Evolutionary conservation across 2,888 invertebrate species (phyloP).

Genomic region (Lepetodrilus schrolli): DNA sequence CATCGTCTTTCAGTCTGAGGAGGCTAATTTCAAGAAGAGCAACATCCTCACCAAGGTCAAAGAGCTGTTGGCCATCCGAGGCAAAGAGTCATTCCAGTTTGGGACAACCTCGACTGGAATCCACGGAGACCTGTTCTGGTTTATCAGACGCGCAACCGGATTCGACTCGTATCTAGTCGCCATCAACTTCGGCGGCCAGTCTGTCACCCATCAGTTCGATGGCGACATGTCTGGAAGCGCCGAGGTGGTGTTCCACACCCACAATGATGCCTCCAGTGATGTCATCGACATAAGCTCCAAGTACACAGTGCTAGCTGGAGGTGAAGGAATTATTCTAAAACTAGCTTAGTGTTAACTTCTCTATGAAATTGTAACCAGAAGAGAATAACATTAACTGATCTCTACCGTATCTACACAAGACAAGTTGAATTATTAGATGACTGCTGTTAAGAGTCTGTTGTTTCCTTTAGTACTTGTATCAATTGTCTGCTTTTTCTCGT

Average conservation of each 20-base stretch:
- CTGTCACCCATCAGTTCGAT: constrained; percentile 43
- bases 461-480: too few relatives aligned
- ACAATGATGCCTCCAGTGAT: neutral
- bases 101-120: constrained; percentile 47
- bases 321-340: neutral
- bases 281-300: neutral
- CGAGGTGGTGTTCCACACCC: constrained; percentile 56
- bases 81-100: constrained; percentile 70
- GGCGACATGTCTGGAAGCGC: constrained; percentile 42
- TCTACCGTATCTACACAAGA: too few relatives aligned
- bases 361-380: neutral
- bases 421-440: too few relatives aligned
- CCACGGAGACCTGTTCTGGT: constrained; percentile 59
- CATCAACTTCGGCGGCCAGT: constrained; percentile 63
- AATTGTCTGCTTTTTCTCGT: too few relatives aligned
- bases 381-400: too few relatives aligned
- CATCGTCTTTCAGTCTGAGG: constrained; percentile 19
- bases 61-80: constrained; percentile 53
- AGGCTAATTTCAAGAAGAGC: neutral
- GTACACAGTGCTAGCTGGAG: neutral
- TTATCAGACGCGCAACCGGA: constrained; percentile 67
- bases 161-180: constrained; percentile 69
- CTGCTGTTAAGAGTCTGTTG: too few relatives aligned
- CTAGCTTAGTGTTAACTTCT: neutral
- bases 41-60: constrained; percentile 52